phyloP scores from a whole-genome alignment of 2,113 vertebrate genomes.

The Psephotus haematonotus region DNA sequence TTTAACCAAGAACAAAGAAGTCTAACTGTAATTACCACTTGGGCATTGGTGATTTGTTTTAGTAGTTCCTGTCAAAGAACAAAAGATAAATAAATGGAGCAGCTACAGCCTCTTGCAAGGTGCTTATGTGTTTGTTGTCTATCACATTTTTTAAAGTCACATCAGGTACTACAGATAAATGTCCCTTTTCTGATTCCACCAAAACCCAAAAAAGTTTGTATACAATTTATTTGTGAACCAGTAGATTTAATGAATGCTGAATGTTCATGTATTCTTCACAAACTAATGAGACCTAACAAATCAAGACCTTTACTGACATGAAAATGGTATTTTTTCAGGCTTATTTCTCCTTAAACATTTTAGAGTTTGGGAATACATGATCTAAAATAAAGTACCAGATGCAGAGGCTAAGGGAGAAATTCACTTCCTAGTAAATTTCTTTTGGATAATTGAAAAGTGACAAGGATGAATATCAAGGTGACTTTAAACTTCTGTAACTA shows the following conservation, averaged over 20 bases:
- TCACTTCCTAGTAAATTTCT: background rate
- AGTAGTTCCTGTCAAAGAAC: background rate
- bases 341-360: background rate
- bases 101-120: background rate
- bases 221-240: background rate
- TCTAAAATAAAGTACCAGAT: background rate
- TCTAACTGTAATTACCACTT: conserved; percentile 14
- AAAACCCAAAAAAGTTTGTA: background rate
- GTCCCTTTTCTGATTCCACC: background rate
- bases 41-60: conserved; percentile 15
- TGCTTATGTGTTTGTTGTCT: background rate
- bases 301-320: background rate
- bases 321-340: background rate
- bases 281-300: background rate
- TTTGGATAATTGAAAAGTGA: background rate
- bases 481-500: background rate
- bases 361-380: background rate
- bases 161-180: background rate
- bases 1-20: conserved; percentile 44
- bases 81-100: background rate
- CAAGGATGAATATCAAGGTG: background rate
- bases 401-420: background rate
- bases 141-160: background rate
- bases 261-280: background rate
- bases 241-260: background rate